Conservation (phyloP, 2,888 invertebrate species). For the Eretmocerus hayati region DNA sequence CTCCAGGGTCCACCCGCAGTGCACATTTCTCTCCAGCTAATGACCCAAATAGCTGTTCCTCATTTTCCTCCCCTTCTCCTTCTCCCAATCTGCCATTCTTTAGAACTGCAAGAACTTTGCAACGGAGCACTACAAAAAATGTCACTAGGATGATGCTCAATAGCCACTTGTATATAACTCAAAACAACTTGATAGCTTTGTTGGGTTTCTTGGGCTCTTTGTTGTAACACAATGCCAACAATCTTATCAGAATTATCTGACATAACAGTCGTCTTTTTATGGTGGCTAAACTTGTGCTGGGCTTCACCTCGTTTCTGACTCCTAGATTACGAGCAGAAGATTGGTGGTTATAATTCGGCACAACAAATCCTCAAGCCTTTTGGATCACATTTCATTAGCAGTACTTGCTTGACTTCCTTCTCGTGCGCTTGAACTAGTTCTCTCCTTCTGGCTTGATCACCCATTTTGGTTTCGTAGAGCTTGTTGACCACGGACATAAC, state of each 20-base stretch:
- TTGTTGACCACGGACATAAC: slow-evolving; percentile 93
- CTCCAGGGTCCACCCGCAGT: slow-evolving; percentile 89
- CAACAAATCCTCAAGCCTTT: no score
- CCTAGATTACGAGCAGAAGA: no score
- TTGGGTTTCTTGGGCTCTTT: slow-evolving; percentile 94
- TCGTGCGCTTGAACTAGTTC: slow-evolving; percentile 92
- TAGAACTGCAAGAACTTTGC: slow-evolving; percentile 89
- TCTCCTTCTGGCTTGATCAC: slow-evolving; percentile 86
- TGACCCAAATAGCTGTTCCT: slow-evolving; percentile 75
- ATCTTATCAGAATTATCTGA: slow-evolving; percentile 88
- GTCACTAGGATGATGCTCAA: slow-evolving; percentile 95
- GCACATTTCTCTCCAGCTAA: slow-evolving; percentile 90
- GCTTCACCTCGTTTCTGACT: slow-evolving; percentile 88
- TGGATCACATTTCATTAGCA: no score
- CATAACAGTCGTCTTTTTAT: slow-evolving; percentile 78
- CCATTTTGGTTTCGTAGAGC: slow-evolving; percentile 87
- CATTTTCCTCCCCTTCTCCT: slow-evolving; percentile 85
- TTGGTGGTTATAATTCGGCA: no score
- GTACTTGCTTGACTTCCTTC: slow-evolving; percentile 82
- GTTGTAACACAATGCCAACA: slow-evolving; percentile 90
- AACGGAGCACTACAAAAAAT: slow-evolving; percentile 98
- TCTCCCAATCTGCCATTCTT: slow-evolving; percentile 95
- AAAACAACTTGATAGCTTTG: slow-evolving; percentile 95
- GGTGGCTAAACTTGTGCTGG: slow-evolving; percentile 82
- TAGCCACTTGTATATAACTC: slow-evolving; percentile 92